phyloP scores from a whole-genome alignment of 2,797 vertebrate genomes.

The Pseudocheirus occidentalis region DNA sequence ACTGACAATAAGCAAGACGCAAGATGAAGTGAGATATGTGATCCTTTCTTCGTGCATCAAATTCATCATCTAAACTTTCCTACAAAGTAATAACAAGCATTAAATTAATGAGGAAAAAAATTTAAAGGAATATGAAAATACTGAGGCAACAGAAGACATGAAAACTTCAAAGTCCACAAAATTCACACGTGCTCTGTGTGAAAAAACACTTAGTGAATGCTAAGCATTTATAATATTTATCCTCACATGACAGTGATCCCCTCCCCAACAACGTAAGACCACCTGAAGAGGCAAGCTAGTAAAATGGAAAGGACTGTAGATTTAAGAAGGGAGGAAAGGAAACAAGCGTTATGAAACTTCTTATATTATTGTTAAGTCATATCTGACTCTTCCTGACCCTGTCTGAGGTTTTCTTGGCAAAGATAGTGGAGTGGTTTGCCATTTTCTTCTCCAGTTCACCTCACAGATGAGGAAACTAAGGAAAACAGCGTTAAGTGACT shows the following conservation, averaged over 20 bases:
- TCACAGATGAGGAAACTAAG: background rate
- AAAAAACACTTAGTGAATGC: background rate
- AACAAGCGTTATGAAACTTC: background rate
- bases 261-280: background rate
- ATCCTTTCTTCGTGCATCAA: constrained; percentile 93
- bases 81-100: constrained; percentile 56
- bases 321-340: background rate
- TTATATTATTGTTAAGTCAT: background rate
- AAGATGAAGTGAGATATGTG: constrained; percentile 98
- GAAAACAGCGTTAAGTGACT: background rate
- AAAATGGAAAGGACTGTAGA: background rate
- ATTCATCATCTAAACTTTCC: constrained; percentile 83
- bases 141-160: background rate
- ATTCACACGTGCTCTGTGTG: background rate
- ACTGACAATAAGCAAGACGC: constrained; percentile 97
- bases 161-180: constrained; percentile 20
- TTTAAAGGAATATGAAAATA: constrained; percentile 12
- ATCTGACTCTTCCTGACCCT: background rate
- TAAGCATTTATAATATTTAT: background rate
- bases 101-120: constrained; percentile 20
- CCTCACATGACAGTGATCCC: background rate
- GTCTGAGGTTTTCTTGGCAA: background rate
- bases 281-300: background rate
- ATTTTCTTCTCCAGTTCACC: background rate
- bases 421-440: background rate